These are phyloP conservation scores for Dryomyza anilis DNA, from an alignment of 2,888 invertebrate species.

Conservation along the genomic window DNA sequence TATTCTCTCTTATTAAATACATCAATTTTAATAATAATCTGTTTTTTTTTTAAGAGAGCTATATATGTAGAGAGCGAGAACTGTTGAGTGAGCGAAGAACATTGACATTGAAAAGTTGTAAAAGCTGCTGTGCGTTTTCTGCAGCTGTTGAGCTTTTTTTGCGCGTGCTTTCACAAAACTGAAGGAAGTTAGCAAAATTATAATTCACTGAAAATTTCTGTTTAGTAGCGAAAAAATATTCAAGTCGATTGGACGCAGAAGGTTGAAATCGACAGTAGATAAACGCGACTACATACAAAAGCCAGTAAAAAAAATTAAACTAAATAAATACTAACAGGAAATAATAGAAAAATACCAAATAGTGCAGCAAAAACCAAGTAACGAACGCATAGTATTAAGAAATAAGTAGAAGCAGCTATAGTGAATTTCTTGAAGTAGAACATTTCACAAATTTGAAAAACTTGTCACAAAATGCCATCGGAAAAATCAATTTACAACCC, in stretches of 20 bases:
- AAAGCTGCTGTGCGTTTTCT: neutral
- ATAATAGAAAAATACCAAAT: no score
- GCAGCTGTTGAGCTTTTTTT: neutral
- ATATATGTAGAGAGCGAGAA: neutral
- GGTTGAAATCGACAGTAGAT: neutral
- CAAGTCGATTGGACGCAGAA: slow-evolving; percentile 30
- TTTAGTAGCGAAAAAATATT: slow-evolving; percentile 33
- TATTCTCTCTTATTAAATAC: no score
- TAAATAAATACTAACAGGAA: neutral
- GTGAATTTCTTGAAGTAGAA: neutral
- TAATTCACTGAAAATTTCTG: neutral
- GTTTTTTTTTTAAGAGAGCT: neutral
- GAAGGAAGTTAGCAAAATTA: neutral
- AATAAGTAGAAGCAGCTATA: neutral
- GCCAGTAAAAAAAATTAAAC: neutral
- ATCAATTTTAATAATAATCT: no score
- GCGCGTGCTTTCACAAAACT: neutral
- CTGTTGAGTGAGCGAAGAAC: neutral
- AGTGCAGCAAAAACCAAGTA: no score
- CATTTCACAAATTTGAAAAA: neutral
- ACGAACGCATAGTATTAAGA: neutral
- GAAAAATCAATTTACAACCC: slow-evolving; percentile 68
- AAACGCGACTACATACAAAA: slow-evolving; percentile 6
- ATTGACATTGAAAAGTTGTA: slow-evolving; percentile 22
- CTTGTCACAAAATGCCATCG: slow-evolving; percentile 62